A percentile compares a stretch with the other conserved stretches of the same genome.
These are phyloP conservation scores for Drosophila nikananu DNA, from an alignment of 1,140 invertebrate genomes.

Conservation along the genomic window DNA sequence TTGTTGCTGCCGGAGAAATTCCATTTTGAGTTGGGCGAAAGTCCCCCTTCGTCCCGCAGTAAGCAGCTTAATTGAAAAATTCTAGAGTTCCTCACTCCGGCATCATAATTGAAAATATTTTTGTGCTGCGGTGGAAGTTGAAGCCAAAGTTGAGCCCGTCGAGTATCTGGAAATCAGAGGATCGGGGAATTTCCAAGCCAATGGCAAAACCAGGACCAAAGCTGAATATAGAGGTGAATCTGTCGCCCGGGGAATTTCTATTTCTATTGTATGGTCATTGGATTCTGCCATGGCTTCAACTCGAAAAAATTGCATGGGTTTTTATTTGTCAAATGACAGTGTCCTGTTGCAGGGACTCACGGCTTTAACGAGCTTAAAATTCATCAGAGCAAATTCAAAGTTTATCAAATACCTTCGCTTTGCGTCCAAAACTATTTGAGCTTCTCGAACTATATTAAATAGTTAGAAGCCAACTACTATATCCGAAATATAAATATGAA, in stretches of 20 bases:
- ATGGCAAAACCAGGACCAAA: background rate
- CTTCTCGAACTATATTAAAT: background rate
- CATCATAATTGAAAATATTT: conserved; percentile 83
- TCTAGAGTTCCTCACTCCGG: conserved; percentile 74
- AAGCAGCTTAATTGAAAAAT: conserved; percentile 79
- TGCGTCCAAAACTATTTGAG: conserved; percentile 6
- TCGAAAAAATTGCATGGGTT: conserved; percentile 5
- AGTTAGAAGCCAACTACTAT: conserved; percentile 8
- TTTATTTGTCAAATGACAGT: conserved; percentile 17
- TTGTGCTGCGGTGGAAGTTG: conserved; percentile 55
- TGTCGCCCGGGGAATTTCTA: conserved; percentile 60
- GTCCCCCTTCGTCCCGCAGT: conserved; percentile 21
- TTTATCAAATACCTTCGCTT: conserved; percentile 4
- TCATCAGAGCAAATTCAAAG: conserved; percentile 21
- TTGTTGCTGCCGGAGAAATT: conserved; percentile 62
- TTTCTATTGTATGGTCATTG: conserved; percentile 67
- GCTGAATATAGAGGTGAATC: conserved; percentile 32
- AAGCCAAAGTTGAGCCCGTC: conserved; percentile 25
- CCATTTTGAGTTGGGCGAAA: conserved; percentile 57
- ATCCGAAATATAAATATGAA: conserved; percentile 24
- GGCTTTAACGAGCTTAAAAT: conserved; percentile 24
- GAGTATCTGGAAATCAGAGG: conserved; percentile 5
- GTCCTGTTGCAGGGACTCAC: background rate
- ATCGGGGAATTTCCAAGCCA: conserved; percentile 3
- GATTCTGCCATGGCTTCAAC: conserved; percentile 32